These are phyloP conservation scores for Lepidothrix coronata DNA, from an alignment of 2,113 vertebrate genomes.

Conservation along the genomic window DNA sequence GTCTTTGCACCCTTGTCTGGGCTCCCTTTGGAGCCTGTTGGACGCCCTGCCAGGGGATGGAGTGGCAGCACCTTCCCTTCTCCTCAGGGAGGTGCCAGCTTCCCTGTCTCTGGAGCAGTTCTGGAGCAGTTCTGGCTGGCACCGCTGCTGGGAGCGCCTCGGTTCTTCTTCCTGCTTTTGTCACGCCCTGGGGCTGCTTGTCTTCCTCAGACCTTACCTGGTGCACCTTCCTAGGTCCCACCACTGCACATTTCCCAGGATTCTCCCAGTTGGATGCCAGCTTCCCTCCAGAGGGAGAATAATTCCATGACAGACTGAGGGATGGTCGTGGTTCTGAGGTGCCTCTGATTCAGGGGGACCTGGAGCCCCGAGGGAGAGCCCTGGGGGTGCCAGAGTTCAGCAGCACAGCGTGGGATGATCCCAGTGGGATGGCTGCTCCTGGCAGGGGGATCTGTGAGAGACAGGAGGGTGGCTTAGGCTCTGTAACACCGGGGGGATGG, in stretches of 20 bases:
- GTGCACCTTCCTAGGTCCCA: not conserved
- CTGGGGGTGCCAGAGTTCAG: not conserved
- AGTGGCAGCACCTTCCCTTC: not conserved
- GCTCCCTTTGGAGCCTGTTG: not conserved
- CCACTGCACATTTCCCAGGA: not conserved
- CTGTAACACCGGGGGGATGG: not conserved
- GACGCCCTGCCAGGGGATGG: not conserved
- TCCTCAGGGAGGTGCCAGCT: not conserved
- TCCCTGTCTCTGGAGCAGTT: not conserved
- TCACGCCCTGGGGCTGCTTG: not conserved
- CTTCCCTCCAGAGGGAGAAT: not conserved
- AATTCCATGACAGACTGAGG: accelerated
- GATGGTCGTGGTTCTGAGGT: accelerated
- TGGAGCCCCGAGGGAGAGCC: not conserved
- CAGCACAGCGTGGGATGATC: accelerated
- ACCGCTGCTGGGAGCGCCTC: not conserved
- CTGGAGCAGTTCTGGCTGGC: not conserved
- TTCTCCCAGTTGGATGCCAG: not conserved
- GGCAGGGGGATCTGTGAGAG: not conserved
- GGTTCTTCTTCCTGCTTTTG: not conserved
- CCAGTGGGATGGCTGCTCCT: not conserved
- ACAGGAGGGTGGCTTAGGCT: not conserved
- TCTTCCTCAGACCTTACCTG: not conserved
- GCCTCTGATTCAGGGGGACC: not conserved
- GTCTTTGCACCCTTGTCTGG: not conserved